Evolutionary conservation across 2,113 vertebrate genomes (phyloP).

Genomic region (Pao palembangensis): DNA sequence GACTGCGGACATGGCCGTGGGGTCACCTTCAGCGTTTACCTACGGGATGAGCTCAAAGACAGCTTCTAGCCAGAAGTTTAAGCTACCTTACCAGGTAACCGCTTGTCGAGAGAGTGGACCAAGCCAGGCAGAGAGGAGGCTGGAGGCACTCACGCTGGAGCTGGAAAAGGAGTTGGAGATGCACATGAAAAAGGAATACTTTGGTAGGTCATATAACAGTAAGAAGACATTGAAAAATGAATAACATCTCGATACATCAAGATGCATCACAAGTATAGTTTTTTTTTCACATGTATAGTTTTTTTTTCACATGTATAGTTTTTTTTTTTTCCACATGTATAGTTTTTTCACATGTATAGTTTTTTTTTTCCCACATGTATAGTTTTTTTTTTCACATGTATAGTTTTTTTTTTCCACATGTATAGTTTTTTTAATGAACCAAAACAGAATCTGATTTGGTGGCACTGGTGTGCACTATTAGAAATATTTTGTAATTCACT

Average conservation of each 20-base stretch:
- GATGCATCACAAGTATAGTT: too few relatives aligned
- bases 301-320: neutral
- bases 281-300: too few relatives aligned
- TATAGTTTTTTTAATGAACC: neutral
- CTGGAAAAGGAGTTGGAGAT: slow-evolving; percentile 95
- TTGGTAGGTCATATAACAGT: slow-evolving; percentile 79
- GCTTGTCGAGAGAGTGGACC: slow-evolving; percentile 84
- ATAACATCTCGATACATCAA: too few relatives aligned
- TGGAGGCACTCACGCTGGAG: slow-evolving; percentile 93
- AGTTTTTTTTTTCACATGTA: neutral
- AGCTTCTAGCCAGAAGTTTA: slow-evolving; percentile 76
- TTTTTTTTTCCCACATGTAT: too few relatives aligned
- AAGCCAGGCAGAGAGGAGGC: slow-evolving; percentile 88
- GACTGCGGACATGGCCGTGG: slow-evolving; percentile 47
- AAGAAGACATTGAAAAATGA: too few relatives aligned
- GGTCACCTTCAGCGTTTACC: slow-evolving; percentile 60
- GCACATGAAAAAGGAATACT: slow-evolving; percentile 96
- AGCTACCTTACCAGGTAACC: slow-evolving; percentile 87
- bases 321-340: neutral
- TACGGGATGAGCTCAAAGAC: slow-evolving; percentile 72
- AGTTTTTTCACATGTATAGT: too few relatives aligned
- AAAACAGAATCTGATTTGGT: neutral
- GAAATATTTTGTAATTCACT: too few relatives aligned
- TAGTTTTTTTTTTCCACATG: neutral
- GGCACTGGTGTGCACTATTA: neutral